Percentiles rank a stretch among this genome's conserved stretches.
These are phyloP conservation scores for Hyalella azteca DNA, from an alignment of 2,888 invertebrate species.

Conservation along the genomic window DNA sequence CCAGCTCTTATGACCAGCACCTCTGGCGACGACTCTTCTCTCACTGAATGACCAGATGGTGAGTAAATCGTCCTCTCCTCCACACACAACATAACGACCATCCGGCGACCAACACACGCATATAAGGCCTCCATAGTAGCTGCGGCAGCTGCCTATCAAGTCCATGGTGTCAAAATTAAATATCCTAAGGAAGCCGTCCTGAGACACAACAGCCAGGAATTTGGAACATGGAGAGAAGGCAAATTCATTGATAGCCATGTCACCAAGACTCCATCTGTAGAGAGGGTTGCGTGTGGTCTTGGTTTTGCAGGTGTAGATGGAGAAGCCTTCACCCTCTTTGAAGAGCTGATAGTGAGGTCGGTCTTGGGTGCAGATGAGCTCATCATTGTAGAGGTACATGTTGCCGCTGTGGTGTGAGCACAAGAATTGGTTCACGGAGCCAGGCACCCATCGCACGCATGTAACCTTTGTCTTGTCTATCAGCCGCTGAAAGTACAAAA, in stretches of 20 bases:
- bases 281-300: slow-evolving; percentile 95
- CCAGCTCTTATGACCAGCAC: slow-evolving; percentile 98
- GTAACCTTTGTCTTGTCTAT: slow-evolving; percentile 95
- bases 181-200: slow-evolving; percentile 92
- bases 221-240: slow-evolving; percentile 94
- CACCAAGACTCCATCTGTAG: slow-evolving; percentile 83
- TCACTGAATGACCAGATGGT: slow-evolving; percentile 96
- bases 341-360: slow-evolving; percentile 94
- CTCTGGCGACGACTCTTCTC: slow-evolving; percentile 92
- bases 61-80: slow-evolving; percentile 98
- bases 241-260: slow-evolving; percentile 92
- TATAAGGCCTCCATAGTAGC: slow-evolving; percentile 96
- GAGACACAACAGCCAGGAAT: slow-evolving; percentile 91
- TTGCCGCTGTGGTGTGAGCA: slow-evolving; percentile 95
- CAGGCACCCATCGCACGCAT: slow-evolving; percentile 97
- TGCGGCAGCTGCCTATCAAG: slow-evolving; percentile 87
- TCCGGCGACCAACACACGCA: slow-evolving; percentile 99
- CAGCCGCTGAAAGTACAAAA: slow-evolving; percentile 72
- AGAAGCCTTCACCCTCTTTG: slow-evolving; percentile 91
- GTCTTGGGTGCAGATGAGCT: slow-evolving; percentile 85
- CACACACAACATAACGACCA: slow-evolving; percentile 91
- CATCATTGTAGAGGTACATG: slow-evolving; percentile 97
- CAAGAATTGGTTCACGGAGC: slow-evolving; percentile 89
- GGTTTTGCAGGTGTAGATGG: slow-evolving; percentile 93
- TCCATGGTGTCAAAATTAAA: slow-evolving; percentile 99